Percentiles rank a stretch among this genome's conserved stretches.
These are phyloP conservation scores for Paramuricea clavata DNA, from an alignment of 92 coral and sea anemone genomes.

Conservation along the genomic window DNA sequence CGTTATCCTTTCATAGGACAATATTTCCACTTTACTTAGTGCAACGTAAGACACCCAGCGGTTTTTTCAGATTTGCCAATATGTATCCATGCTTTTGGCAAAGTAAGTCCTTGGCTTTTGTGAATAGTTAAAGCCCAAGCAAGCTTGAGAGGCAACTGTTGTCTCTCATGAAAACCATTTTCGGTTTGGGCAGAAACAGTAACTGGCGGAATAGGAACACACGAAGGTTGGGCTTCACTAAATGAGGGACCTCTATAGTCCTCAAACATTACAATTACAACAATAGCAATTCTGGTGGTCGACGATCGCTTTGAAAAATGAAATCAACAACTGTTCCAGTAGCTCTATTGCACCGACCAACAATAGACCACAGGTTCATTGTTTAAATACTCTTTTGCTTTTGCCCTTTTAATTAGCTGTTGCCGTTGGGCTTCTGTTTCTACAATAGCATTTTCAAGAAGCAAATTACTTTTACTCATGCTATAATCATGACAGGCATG, in stretches of 20 bases:
- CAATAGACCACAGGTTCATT: background rate
- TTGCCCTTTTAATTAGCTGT: too few species aligned
- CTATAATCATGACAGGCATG: too few species aligned
- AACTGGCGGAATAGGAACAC: background rate
- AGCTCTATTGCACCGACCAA: background rate
- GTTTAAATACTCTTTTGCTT: too few species aligned
- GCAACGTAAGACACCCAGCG: background rate
- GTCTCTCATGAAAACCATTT: background rate
- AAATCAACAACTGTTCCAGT: background rate
- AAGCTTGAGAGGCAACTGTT: background rate
- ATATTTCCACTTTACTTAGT: background rate
- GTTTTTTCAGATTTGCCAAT: too few species aligned
- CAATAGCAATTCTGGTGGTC: background rate
- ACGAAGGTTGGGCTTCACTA: background rate
- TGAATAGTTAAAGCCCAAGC: background rate
- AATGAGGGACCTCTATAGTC: background rate
- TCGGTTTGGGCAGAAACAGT: background rate
- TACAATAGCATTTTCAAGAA: too few species aligned
- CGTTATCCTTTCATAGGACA: background rate
- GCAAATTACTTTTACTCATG: too few species aligned
- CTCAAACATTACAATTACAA: background rate
- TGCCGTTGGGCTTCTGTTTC: too few species aligned
- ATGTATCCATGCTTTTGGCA: too few species aligned
- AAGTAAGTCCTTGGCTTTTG: too few species aligned
- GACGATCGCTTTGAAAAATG: background rate